These are phyloP conservation scores for Gephyroberyx darwinii DNA, from an alignment of 2,797 vertebrate species.

Conservation along the genomic window DNA sequence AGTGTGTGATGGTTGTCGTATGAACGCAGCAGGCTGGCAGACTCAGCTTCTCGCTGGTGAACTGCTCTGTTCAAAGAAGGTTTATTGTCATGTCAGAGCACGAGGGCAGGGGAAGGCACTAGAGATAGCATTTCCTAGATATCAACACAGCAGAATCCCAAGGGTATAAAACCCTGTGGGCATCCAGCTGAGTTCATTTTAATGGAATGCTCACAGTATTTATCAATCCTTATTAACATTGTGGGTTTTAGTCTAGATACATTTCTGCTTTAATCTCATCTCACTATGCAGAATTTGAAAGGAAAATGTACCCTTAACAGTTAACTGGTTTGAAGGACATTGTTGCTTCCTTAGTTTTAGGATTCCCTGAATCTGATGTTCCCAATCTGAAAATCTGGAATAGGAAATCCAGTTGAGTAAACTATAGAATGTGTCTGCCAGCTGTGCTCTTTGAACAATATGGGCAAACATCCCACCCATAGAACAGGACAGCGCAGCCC, in stretches of 20 bases:
- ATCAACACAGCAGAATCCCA: slow-evolving; percentile 9
- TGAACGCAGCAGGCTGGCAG: slow-evolving; percentile 1
- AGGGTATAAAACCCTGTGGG: slow-evolving; percentile 21
- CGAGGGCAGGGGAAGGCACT: neutral
- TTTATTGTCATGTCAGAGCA: no score
- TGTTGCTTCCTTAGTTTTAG: slow-evolving; percentile 19
- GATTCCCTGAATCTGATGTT: slow-evolving; percentile 32
- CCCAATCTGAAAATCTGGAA: slow-evolving; percentile 44
- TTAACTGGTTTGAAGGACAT: slow-evolving; percentile 15
- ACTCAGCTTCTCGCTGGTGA: neutral
- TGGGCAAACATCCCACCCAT: slow-evolving; percentile 26
- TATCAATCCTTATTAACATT: no score
- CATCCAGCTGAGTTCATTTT: slow-evolving; percentile 1
- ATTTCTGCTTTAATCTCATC: neutral
- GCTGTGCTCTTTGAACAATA: slow-evolving; percentile 50
- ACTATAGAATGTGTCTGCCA: slow-evolving; percentile 42
- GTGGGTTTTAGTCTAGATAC: neutral
- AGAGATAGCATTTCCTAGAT: slow-evolving; percentile 15
- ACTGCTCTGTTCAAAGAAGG: no score
- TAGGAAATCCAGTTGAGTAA: slow-evolving; percentile 36
- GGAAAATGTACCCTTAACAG: slow-evolving; percentile 18
- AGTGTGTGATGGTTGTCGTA: neutral
- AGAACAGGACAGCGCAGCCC: slow-evolving; percentile 19
- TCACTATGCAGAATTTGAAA: slow-evolving; percentile 8
- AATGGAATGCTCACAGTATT: slow-evolving; percentile 10